A percentile compares a stretch with the other conserved stretches of the same genome.
Conservation (phyloP, 2,888 invertebrate species). For the Drosophila meridionalis region DNA sequence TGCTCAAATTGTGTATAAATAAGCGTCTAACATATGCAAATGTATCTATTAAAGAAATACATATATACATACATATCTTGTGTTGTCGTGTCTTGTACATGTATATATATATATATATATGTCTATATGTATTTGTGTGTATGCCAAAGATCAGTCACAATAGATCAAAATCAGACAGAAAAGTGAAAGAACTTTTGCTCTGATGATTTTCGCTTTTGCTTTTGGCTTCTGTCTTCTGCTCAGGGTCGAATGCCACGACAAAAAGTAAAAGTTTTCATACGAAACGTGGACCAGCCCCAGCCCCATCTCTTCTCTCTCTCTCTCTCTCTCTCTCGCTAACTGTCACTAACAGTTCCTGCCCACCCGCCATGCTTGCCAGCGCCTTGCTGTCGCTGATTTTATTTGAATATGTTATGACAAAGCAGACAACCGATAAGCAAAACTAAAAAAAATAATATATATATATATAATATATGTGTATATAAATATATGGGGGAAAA, state of each 20-base stretch:
- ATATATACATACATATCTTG: constrained; percentile 16
- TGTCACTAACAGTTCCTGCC: constrained; percentile 1
- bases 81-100: constrained; percentile 23
- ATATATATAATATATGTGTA: constrained; percentile 8
- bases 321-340: constrained; percentile 4
- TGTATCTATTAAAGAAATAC: constrained; percentile 17
- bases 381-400: constrained; percentile 52
- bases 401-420: constrained; percentile 62
- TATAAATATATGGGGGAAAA: constrained; percentile 11
- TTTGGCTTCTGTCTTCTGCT: constrained; percentile 41
- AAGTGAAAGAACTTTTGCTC: constrained; percentile 68
- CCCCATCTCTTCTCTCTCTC: not conserved
- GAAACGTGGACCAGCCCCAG: not conserved
- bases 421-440: constrained; percentile 57
- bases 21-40: constrained; percentile 30
- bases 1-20: constrained; percentile 20
- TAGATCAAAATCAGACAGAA: constrained; percentile 60
- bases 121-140: constrained; percentile 13
- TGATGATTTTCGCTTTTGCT: constrained; percentile 30
- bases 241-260: constrained; percentile 63
- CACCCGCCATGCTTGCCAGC: constrained; percentile 18
- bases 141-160: constrained; percentile 65
- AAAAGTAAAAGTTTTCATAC: constrained; percentile 66
- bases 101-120: constrained; percentile 1
- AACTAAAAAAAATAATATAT: constrained; percentile 32